Percentiles rank a stretch among this genome's conserved stretches.
phyloP scores from a whole-genome alignment of 2,888 invertebrate genomes.

The Pristionchus exspectatus region DNA sequence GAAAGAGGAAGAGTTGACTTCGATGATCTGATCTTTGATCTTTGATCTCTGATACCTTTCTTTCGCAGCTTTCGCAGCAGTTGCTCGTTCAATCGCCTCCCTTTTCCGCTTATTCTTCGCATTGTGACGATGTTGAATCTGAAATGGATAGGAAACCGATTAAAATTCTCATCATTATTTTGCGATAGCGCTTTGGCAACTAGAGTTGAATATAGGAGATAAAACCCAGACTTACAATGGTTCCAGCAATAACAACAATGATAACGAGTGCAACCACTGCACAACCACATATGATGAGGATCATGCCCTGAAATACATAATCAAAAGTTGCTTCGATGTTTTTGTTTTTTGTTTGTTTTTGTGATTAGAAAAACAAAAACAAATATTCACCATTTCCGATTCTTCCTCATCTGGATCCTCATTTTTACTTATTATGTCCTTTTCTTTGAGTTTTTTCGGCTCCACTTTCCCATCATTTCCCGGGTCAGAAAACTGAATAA shows the following conservation, averaged over 20 bases:
- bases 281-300: not conserved
- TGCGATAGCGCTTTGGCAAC: not conserved
- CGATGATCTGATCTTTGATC: not conserved
- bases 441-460: no score
- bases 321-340: not conserved
- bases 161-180: no score
- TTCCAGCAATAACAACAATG: not conserved
- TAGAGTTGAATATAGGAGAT: not conserved
- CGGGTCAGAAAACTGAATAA: no score
- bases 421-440: no score
- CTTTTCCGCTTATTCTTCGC: not conserved
- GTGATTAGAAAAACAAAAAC: no score
- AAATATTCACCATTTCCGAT: no score
- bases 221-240: not conserved
- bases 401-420: no score
- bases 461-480: no score
- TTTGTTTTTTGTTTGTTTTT: no score
- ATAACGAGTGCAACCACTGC: not conserved
- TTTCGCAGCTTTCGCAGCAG: not conserved
- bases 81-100: not conserved
- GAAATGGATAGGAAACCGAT: not conserved
- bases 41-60: not conserved
- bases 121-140: not conserved
- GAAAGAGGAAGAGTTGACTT: not conserved
- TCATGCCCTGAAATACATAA: not conserved